Base-by-base conservation (phyloP, 2,797 vertebrate species). In the Dendrocincla fuliginosa region DNA sequence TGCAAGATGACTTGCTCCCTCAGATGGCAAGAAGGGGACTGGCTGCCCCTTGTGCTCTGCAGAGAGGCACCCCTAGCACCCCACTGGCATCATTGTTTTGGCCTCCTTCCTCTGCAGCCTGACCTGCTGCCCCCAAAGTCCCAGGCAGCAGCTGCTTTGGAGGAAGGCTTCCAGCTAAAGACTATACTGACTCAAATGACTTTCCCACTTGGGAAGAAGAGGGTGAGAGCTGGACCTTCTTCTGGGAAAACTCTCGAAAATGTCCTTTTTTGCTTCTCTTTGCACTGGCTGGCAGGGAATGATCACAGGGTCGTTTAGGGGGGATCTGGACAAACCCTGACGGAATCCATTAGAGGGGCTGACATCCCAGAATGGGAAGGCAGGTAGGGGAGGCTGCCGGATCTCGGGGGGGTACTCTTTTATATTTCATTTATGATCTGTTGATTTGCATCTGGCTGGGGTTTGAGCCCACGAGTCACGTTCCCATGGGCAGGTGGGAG, bases 401-500 rank as follows among this genome's bases (percentile, higher is more conserved):
- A 46, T 87, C 87, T 71, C 53, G 20, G 35, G 84, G 84, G 79
- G 14, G 0, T 91, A 32, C 74, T 83, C 64, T 60, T 92, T 76
- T 24, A 6, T 33, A n/a, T 77, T 87, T 92, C 30, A 55, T 85
- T 90, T 93, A 55, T 35, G 39, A 87, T 64, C 73, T 23, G 61
- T 80, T 94, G 96, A 91, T 91, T 81, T 89, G 28, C 56, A 78
- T 61, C 92, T 94, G 92, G 73, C 89, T 44, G 63, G 65, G 32
- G 44, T 73, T 90, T 39, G 84, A 78, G 92, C 75, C 59, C 35
- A 6, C 87, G 81, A 92, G 78, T 89, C 93, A 89, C 2, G 5
- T 83, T 96, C 90, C 60, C 89, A 71, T 0, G 2, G 69, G 82
- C 42, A 76, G 76, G 87, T 95, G 83, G 95, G 93, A 97, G 88